Evolutionary conservation across 2,888 invertebrate genomes (phyloP), one percentile per base, ranked within the genome.

Genomic region (Orthosia gothica): DNA sequence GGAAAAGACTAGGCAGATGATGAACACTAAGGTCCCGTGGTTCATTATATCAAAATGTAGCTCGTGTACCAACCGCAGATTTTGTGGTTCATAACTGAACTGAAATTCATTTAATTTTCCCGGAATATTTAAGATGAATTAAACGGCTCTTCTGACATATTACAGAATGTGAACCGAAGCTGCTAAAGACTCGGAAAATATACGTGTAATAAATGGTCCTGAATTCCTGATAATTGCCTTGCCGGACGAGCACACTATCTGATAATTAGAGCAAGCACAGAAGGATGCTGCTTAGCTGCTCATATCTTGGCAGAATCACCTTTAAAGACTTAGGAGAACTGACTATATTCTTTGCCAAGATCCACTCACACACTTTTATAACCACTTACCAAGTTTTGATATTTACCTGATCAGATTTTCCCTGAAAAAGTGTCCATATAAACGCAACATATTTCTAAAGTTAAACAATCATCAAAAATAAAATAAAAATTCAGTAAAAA

Each of bases 321-420:
- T 77, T 58, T 23, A 2, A 23, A 74, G 18, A 26, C 12, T 13
- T n/a, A n/a, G n/a, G n/a, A n/a, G n/a, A n/a, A n/a, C n/a, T n/a
- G n/a, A n/a, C 16, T 5, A 54, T 61, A 50, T 49, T 20, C 16
- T n/a, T 47, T 58, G 23, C n/a, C 50, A 23, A 49, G 4, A 18
- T 52, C 7, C 18, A 20, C 16, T 26, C 11, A 16, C 18, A 50
- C 12, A 32, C 20, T 23, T 55, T n/a, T 7, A 32, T 7, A 7
- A 7, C 32, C 7, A 7, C 32, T 32, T 32, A 32, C 7, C 3
- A 69, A 64, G 3, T 12, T 62, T 15, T 0, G 55, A 71, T 64
- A 80, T 7, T 76, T 87, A 87, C 87, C 87, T 86, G 68, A 62
- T 67, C 12, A 79, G 47, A 64, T 72, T 65, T 59, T 76, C 78